Evolutionary conservation across 1,140 invertebrate genomes (phyloP), one percentile per base, ranked within the genome.

Genomic region (Drosophila watanabei): DNA sequence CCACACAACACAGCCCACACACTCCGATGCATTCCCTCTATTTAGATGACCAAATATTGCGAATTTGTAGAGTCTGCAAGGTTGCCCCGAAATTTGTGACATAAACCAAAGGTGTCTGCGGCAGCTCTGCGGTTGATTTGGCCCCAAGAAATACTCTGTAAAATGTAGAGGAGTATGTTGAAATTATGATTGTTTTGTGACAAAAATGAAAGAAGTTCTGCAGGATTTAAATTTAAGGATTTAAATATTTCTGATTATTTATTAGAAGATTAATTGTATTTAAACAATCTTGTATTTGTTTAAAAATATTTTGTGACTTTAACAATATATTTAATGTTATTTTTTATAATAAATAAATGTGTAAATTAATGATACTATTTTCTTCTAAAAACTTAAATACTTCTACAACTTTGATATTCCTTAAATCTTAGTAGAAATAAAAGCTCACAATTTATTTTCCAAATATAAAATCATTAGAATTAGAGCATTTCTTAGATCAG

Each of bases 81-180:
- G 45, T 13, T 33, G n/a, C 46, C 8, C n/a, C 13, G 49, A 51
- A 41, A 30, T 24, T 69, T 64, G 37, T 69, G 35, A 54, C 39
- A 56, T 32, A 56, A 46, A 41, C 20, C 63, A 20, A 71, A 70
- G 16, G 69, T 69, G 66, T 65, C 61, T 66, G 61, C 61, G 35
- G 57, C 63, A 65, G 60, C 18, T 51, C 28, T 70, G 62, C 37
- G 66, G 30, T 14, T 66, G 20, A 66, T 28, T 52, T 35, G 33
- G 13, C 20, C 35, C n/a, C 18, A 24, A 11, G 39, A 45, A 32
- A 24, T 33, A 41, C 30, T 9, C 16, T 16, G 8, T 18, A 5
- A 14, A 20, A 41, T 20, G 3, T 8, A 3, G 10, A 13, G 5
- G n/a, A 10, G 9, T 16, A 7, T 37, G n/a, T 8, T 14, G 3